Evolutionary conservation across 2,888 invertebrate species (phyloP), one percentile per base, ranked within the genome.

Genomic region (Tetanocera ferruginea): DNA sequence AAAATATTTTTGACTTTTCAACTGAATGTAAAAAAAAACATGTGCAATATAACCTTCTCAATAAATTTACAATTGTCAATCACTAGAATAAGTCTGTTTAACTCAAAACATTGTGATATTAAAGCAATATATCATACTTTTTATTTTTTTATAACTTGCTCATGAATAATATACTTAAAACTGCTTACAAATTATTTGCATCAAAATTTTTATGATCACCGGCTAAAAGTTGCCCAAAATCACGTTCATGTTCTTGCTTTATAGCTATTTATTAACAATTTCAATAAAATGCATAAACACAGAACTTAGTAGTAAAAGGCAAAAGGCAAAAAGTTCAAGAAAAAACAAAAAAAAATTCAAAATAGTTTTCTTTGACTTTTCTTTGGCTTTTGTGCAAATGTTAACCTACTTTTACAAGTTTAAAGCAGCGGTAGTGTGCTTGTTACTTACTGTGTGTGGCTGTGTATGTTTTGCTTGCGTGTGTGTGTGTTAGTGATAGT

Each of bases 351-450:
- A 81, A 76, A 72, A 77, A 82, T 81, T 80, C 83, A 83, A 83
- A 82, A 83, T 81, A 83, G 72, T 83, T 84, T 84, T 81, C 76
- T 73, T 79, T 76, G 67, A 57, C 72, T 78, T 76, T 79, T 76
- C 76, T 78, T 78, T 66, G 71, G 64, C 52, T 76, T 74, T 69
- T 57, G 55, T 66, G 57, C 71, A 78, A 78, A 78, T 80, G 75
- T 80, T 80, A 80, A 80, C 80, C 80, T 78, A 80, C 72, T 78
- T 80, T 76, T 49, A 31, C 51, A 80, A 78, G 78, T 80, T 57
- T 34, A 14, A 66, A 28, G 69, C 57, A 57, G 19, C 62, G 28
- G 76, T 69, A 73, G 52, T 76, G 71, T 52, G 69, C 76, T 55
- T 43, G 14, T 73, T 19, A 34, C 73, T 69, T 62, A 64, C 25